These are phyloP conservation scores for Solenodon paradoxus DNA, from an alignment of 2,113 vertebrate species.

Conservation along the genomic window DNA sequence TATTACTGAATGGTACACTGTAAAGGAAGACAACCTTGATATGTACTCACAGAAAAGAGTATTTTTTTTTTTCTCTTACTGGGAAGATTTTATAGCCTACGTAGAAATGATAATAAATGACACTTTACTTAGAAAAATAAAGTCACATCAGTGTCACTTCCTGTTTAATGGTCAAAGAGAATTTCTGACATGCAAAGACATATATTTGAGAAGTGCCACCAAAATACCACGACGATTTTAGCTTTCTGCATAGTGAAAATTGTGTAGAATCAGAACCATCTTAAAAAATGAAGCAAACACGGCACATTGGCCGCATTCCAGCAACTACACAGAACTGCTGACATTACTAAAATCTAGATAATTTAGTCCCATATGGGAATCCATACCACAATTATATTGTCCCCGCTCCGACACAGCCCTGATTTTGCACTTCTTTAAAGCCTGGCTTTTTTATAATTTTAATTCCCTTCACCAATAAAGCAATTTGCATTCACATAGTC, in stretches of 20 bases:
- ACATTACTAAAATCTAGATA: slow-evolving; percentile 86
- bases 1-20: slow-evolving; percentile 80
- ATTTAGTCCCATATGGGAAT: slow-evolving; percentile 89
- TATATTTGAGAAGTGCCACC: slow-evolving; percentile 80
- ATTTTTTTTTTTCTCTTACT: slow-evolving; percentile 26
- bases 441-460: slow-evolving; percentile 84
- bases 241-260: slow-evolving; percentile 83
- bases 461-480: slow-evolving; percentile 86
- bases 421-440: slow-evolving; percentile 87
- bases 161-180: slow-evolving; percentile 79
- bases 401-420: slow-evolving; percentile 84
- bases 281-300: slow-evolving; percentile 84
- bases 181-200: slow-evolving; percentile 80
- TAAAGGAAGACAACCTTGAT: slow-evolving; percentile 82
- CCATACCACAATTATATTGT: slow-evolving; percentile 88
- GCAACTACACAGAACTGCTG: slow-evolving; percentile 84
- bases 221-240: slow-evolving; percentile 81
- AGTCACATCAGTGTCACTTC: slow-evolving; percentile 69
- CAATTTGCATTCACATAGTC: slow-evolving; percentile 83
- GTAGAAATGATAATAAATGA: slow-evolving; percentile 69
- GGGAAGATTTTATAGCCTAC: slow-evolving; percentile 51
- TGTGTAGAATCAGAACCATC: slow-evolving; percentile 81
- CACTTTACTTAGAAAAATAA: slow-evolving; percentile 70
- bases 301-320: slow-evolving; percentile 84
- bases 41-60: slow-evolving; percentile 60